Evolutionary conservation across 2,888 invertebrate species (phyloP).

Genomic region (Slavum lentiscoides): DNA sequence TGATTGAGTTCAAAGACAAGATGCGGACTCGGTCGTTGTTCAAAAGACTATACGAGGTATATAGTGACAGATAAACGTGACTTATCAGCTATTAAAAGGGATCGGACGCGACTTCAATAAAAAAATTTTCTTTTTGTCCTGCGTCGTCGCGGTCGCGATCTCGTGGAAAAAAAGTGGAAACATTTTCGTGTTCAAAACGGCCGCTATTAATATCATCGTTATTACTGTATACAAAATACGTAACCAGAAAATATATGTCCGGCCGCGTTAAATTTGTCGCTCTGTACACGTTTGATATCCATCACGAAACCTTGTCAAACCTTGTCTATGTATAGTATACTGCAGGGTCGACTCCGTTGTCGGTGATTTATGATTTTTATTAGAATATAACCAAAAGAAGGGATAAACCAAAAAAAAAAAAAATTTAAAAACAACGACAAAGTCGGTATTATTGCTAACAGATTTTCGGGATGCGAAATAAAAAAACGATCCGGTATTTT

Average conservation of each 20-base stretch:
- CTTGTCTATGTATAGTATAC: background rate
- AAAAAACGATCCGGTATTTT: no score
- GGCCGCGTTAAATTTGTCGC: slow-evolving; percentile 27
- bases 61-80: background rate
- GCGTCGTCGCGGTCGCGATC: background rate
- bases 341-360: slow-evolving; percentile 15
- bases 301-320: slow-evolving; percentile 30
- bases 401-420: background rate
- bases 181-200: background rate
- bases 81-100: slow-evolving; percentile 35
- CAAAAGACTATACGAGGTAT: no score
- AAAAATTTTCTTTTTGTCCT: background rate
- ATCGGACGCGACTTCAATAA: slow-evolving; percentile 8
- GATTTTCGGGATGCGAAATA: background rate
- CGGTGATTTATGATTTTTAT: slow-evolving; percentile 38
- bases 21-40: no score
- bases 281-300: slow-evolving; percentile 13
- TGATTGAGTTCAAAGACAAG: no score
- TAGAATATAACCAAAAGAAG: background rate
- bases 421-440: background rate
- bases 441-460: background rate
- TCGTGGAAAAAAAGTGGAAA: slow-evolving; percentile 3
- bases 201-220: slow-evolving; percentile 33
- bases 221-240: background rate
- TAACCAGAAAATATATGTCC: slow-evolving; percentile 20